These are phyloP conservation scores for Poecile montanus DNA, from an alignment of 2,797 vertebrate genomes.

Conservation along the genomic window DNA sequence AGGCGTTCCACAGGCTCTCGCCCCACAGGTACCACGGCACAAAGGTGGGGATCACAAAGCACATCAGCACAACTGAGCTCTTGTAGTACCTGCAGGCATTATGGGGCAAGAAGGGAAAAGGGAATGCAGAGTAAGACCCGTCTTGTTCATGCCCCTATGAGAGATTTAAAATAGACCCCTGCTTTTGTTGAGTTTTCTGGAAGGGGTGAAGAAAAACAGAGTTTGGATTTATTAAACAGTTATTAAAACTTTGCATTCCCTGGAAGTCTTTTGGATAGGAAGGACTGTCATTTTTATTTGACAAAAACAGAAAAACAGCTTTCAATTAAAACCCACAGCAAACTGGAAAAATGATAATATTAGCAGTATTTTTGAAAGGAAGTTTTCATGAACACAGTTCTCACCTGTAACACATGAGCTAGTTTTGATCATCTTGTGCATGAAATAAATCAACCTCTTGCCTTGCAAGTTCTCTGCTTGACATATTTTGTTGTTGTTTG, in stretches of 20 bases:
- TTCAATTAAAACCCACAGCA: neutral
- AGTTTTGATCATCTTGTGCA: neutral
- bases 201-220: neutral
- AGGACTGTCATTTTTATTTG: neutral
- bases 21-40: conserved; percentile 84
- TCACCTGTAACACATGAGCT: neutral
- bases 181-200: neutral
- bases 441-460: neutral
- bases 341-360: neutral
- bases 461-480: neutral
- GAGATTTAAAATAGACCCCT: neutral
- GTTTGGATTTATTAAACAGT: neutral
- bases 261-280: neutral
- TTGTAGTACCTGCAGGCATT: conserved; percentile 76
- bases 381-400: neutral
- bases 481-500: neutral
- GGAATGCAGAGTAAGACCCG: neutral
- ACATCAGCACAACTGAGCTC: conserved; percentile 79
- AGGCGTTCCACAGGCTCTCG: conserved; percentile 83
- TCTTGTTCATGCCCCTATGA: neutral
- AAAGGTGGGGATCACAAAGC: conserved; percentile 79
- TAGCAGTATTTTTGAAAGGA: neutral
- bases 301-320: neutral
- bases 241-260: neutral
- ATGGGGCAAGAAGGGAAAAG: neutral